Conservation (phyloP, 2,888 invertebrate species). For the Conus canariensis region DNA sequence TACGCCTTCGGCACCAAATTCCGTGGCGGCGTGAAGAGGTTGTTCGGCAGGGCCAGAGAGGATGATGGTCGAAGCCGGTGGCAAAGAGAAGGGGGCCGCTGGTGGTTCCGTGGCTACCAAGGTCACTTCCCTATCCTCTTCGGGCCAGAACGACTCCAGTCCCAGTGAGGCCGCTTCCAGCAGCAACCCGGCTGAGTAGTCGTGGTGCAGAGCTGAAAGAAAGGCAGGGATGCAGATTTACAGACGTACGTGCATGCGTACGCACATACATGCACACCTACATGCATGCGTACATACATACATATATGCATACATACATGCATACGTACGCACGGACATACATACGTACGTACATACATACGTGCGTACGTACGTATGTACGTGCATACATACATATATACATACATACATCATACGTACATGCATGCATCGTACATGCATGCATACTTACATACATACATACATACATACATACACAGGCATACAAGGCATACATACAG, state of each 20-base stretch:
- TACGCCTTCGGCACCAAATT: slow-evolving; percentile 29
- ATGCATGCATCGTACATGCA: no score
- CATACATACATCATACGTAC: no score
- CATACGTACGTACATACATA: neutral
- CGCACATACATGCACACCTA: no score
- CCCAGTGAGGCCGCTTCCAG: no score
- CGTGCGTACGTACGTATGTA: no score
- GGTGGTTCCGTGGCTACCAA: neutral
- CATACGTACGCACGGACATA: neutral
- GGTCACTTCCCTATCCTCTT: neutral
- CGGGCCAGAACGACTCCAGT: no score
- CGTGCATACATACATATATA: neutral
- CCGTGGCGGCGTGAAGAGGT: neutral
- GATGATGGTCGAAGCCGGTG: neutral
- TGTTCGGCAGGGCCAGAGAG: neutral
- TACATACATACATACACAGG: neutral
- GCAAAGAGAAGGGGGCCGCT: neutral
- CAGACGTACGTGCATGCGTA: no score
- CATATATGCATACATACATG: neutral
- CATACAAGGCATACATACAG: neutral
- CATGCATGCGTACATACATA: no score
- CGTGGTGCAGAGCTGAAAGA: neutral
- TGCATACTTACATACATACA: no score
- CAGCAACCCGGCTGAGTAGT: no score
- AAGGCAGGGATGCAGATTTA: neutral